Evolutionary conservation across 2,113 vertebrate species (phyloP).

Genomic region (Calidris pugnax): DNA sequence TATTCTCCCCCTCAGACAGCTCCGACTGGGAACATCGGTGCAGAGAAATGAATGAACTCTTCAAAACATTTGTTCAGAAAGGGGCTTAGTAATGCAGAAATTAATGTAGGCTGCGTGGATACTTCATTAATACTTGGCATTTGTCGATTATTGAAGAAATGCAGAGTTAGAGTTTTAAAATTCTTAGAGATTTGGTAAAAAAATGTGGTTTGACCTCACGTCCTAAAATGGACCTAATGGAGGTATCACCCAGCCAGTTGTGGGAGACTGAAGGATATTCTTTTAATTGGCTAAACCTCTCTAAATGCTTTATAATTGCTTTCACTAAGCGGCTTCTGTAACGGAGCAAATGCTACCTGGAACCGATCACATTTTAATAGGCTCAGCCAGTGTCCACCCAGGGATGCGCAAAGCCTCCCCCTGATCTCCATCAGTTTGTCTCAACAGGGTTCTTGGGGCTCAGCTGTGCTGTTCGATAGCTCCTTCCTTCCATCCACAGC

Average conservation of each 20-base stretch:
- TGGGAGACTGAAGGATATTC: neutral
- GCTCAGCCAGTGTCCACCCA: neutral
- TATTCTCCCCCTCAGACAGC: neutral
- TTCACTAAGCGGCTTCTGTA: conserved; percentile 16
- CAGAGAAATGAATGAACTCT: neutral
- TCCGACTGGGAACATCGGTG: neutral
- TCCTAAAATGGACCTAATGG: neutral
- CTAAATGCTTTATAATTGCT: conserved; percentile 25
- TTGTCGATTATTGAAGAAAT: neutral
- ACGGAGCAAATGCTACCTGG: neutral
- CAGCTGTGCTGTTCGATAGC: neutral
- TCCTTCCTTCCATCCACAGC: neutral
- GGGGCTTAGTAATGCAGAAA: neutral
- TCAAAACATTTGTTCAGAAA: neutral
- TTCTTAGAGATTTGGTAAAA: neutral
- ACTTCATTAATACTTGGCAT: neutral
- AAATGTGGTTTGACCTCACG: neutral
- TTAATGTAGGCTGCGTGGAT: neutral
- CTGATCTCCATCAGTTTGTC: neutral
- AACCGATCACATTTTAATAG: neutral
- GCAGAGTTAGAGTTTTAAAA: neutral
- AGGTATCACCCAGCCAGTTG: neutral
- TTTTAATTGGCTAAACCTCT: conserved; percentile 28
- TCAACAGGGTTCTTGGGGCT: neutral
- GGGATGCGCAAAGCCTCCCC: neutral